Evolutionary conservation across 2,113 vertebrate genomes (phyloP), one percentile per base, ranked within the genome.

Genomic region (Heloderma charlesbogerti): DNA sequence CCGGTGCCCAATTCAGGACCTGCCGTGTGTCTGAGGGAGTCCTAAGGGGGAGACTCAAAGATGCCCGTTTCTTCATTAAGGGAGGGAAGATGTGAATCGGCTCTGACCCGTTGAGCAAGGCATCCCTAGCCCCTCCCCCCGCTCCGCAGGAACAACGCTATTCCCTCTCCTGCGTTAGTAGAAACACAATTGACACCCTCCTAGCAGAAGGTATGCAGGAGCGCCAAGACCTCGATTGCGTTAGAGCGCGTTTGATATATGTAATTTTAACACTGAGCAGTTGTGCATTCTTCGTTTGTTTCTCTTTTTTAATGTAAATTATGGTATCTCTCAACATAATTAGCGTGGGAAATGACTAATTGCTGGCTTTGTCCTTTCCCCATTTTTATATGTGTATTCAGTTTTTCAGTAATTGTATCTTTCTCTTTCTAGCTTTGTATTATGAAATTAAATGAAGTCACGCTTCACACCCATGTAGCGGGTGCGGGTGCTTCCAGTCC

Each of bases 281-380:
- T 93, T 71, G 69, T 88, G 91, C 60, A 37, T 71, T n/a, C 81
- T 91, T 63, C 75, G 15, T 12, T 95, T 94, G 90, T 92, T 37
- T 92, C 93, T 93, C 51, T 90, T 85, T 85, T 85, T 43, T 20
- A 75, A 71, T 90, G 45, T 67, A 93, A 94, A 93, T 95, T 92
- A 91, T 0, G 0, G 93, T 90, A 88, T 89, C 94, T 95, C 85
- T 81, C 45, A 86, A 93, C 67, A 92, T 95, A 93, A 95, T 94
- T 94, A 91, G 75, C 57, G 12, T 82, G 40, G 69, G 71, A 85
- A 78, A 31, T 0, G 48, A 4, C 27, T 93, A 93, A 91, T 91
- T 91, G 79, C 94, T 88, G 40, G 22, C 74, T 90, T 89, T 90
- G 31, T 40, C 60, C 69, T 84, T 15, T 89, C 94, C 37, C 40